These are phyloP conservation scores for Acridotheres tristis DNA, from an alignment of 2,797 vertebrate species.

Conservation along the genomic window DNA sequence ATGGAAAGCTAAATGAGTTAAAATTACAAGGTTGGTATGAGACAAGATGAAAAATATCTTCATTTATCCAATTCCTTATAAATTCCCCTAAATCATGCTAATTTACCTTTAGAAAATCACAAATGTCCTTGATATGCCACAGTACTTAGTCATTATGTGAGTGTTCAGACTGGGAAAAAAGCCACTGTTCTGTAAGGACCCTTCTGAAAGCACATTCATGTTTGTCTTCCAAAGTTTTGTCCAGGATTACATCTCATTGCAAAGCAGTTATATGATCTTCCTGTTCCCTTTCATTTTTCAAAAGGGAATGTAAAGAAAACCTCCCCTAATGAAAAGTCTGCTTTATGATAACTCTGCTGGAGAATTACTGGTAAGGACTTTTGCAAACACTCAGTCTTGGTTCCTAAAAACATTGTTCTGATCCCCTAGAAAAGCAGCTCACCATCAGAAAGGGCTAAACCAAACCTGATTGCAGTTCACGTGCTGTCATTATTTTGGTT, in stretches of 20 bases:
- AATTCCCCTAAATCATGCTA: not conserved
- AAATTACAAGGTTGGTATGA: not conserved
- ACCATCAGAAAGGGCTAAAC: not conserved
- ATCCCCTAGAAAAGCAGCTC: not conserved
- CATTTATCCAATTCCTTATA: not conserved
- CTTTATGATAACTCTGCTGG: not conserved
- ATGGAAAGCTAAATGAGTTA: not conserved
- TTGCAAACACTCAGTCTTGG: not conserved
- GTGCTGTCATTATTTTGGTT: not conserved
- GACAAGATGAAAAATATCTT: not conserved
- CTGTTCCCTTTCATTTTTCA: not conserved
- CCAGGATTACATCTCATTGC: not conserved
- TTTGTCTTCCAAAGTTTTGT: not conserved
- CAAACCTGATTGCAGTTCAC: not conserved
- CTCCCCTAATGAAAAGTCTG: not conserved
- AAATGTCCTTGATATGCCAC: not conserved
- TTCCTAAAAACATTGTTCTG: not conserved
- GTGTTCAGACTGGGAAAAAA: not conserved
- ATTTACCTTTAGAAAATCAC: not conserved
- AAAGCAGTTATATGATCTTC: not conserved
- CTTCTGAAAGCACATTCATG: fast-evolving
- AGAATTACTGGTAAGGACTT: not conserved
- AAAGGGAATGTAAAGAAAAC: not conserved
- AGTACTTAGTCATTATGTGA: not conserved
- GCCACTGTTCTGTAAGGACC: not conserved